Conservation (phyloP, 2,113 vertebrate genomes). For the Neogobius melanostomus region DNA sequence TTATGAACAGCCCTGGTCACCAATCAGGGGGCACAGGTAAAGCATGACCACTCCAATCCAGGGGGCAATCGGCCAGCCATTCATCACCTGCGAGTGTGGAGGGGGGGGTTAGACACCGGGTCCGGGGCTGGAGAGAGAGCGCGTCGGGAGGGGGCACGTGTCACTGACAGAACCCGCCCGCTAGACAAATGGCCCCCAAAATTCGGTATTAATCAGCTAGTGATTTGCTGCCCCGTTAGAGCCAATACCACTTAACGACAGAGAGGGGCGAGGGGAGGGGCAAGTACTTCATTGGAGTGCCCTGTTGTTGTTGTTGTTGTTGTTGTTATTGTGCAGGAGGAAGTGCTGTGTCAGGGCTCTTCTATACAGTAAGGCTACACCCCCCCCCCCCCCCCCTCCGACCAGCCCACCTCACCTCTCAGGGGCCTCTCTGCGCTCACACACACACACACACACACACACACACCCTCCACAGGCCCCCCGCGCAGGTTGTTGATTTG, state of each 20-base stretch:
- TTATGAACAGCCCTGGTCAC: constrained; percentile 61
- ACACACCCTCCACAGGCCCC: constrained; percentile 17
- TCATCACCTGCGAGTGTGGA: constrained; percentile 65
- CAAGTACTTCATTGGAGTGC: constrained; percentile 36
- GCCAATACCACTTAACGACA: constrained; percentile 76
- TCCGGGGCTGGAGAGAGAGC: constrained; percentile 3
- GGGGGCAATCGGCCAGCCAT: constrained; percentile 71
- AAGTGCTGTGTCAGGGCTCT: constrained; percentile 57
- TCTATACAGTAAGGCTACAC: not conserved
- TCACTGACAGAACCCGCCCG: constrained; percentile 66
- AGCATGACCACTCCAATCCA: constrained; percentile 77
- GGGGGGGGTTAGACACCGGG: constrained; percentile 29
- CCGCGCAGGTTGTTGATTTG: constrained; percentile 67
- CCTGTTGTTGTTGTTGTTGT: constrained; percentile 28
- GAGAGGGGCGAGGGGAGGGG: not conserved
- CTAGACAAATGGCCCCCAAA: constrained; percentile 78
- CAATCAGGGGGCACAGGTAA: constrained; percentile 76
- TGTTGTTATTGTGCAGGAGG: constrained; percentile 23
- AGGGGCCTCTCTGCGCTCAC: too few relatives aligned
- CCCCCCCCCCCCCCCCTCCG: constrained; percentile 13
- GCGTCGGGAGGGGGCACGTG: constrained; percentile 15
- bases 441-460: constrained; percentile 7
- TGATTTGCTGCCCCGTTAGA: constrained; percentile 78
- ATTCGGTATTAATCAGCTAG: constrained; percentile 79
- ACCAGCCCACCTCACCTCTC: too few relatives aligned